phyloP scores from a whole-genome alignment of 2,888 invertebrate species.

The Ornithoptera alexandrae region DNA sequence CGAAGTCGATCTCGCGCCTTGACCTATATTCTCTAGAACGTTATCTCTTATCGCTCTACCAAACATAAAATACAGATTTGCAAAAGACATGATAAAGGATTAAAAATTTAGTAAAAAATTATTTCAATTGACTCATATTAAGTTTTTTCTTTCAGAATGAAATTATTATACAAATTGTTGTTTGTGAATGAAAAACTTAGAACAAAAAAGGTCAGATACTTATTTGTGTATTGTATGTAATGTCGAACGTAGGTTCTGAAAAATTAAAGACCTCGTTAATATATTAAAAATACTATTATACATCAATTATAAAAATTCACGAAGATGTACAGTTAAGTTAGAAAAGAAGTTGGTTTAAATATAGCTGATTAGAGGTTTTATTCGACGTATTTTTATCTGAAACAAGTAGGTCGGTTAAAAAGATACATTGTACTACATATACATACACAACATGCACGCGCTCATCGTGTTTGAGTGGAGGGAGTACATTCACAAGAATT shows the following conservation, averaged over 20 bases:
- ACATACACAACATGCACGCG: not conserved
- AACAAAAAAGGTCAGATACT: not conserved
- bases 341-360: too few species aligned
- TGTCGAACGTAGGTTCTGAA: not conserved
- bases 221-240: not conserved
- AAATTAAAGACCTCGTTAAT: not conserved
- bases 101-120: not conserved
- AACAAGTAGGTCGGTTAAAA: too few species aligned
- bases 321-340: too few species aligned
- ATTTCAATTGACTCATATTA: too few species aligned
- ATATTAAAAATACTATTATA: too few species aligned
- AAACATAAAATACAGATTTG: conserved; percentile 4
- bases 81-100: conserved; percentile 3
- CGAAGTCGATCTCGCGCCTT: conserved; percentile 12
- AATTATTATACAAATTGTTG: too few species aligned
- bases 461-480: not conserved
- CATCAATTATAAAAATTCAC: too few species aligned
- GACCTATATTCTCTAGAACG: conserved; percentile 11
- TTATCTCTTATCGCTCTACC: conserved; percentile 9
- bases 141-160: too few species aligned
- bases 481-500: conserved; percentile 28
- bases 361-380: too few species aligned
- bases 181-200: too few species aligned
- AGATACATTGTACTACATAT: too few species aligned
- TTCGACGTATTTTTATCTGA: too few species aligned